Conservation (phyloP, 53 echinoderm and acorn worm species). For the Temnopleurus reevesii region DNA sequence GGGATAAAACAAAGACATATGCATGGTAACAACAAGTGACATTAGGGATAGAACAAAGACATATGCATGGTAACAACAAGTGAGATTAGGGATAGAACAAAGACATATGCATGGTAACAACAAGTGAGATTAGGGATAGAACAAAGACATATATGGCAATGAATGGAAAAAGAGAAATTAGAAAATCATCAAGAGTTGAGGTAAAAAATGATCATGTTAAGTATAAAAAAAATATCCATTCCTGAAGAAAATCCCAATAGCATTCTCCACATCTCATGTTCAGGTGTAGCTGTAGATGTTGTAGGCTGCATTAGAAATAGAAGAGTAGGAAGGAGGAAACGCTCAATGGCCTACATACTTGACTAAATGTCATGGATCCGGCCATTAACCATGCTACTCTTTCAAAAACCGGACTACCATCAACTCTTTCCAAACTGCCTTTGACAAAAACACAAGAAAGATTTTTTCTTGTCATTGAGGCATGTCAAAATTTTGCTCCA, state of each 20-base stretch:
- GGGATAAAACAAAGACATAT: too few species aligned
- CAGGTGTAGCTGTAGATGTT: not conserved
- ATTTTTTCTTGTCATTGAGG: not conserved
- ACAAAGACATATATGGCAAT: not conserved
- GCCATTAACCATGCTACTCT: not conserved
- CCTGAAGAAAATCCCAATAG: not conserved
- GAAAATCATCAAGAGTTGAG: too few species aligned
- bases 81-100: not conserved
- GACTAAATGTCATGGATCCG: conserved; percentile 17
- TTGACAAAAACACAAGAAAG: not conserved
- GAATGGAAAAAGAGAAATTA: too few species aligned
- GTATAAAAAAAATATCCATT: not conserved
- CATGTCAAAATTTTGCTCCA: conserved; percentile 8
- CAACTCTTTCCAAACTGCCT: too few species aligned
- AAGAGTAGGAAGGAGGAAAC: conserved; percentile 16
- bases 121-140: not conserved
- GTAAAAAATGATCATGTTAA: not conserved
- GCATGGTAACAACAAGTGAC: too few species aligned
- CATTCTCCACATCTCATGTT: not conserved
- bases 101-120: not conserved
- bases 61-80: too few species aligned
- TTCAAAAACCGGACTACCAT: not conserved
- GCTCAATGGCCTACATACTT: conserved; percentile 33
- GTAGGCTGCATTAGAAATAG: conserved; percentile 13
- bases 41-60: too few species aligned